Evolutionary conservation across 2,113 vertebrate species (phyloP), one percentile per base, ranked within the genome.

Genomic region (Phalacrocorax aristotelis): DNA sequence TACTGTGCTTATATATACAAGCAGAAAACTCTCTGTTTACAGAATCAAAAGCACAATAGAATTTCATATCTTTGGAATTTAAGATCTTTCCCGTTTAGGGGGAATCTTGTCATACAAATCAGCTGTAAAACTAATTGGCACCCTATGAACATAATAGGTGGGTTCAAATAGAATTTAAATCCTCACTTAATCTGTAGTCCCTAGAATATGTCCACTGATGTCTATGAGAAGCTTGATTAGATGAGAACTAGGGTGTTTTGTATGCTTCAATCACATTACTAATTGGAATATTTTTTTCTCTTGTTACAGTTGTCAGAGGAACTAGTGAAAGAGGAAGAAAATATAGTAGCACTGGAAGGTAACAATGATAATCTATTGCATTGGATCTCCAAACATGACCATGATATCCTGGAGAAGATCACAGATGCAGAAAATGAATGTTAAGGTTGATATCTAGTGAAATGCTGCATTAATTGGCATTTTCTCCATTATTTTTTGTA

Each of bases 261-360:
- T 51, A 57, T 70, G 26, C 38, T 72, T 78, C 54, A 52, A 4
- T 83, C 18, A 25, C 64, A 30, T 95, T 74, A 85, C 58, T 93
- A 87, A 96, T 51, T 74, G 94, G 87, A 93, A 85, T 83, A 30
- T 34, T 97, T 95, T 97, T 9, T 96, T 95, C 60, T 97, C 55
- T 98, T 87, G 30, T 98, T 98, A 55, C 98, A 99, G 98, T 97
- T 98, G 92, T 98, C 97, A 96, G 98, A 98, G 97, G 97, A 98
- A 93, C 95, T 97, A 95, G 96, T 13, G 40, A 97, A 96, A 97
- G 92, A 95, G 92, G 97, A 97, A 96, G 91, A 72, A 68, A 88
- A 81, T 91, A 80, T 76, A 6, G 32, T 96, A 87, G 95, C 95
- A 84, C 93, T 89, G 95, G 97, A 97, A 94, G 94, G 94, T 74